Conservation (phyloP, 2,888 invertebrate genomes). For the Metallyticus violacea region DNA sequence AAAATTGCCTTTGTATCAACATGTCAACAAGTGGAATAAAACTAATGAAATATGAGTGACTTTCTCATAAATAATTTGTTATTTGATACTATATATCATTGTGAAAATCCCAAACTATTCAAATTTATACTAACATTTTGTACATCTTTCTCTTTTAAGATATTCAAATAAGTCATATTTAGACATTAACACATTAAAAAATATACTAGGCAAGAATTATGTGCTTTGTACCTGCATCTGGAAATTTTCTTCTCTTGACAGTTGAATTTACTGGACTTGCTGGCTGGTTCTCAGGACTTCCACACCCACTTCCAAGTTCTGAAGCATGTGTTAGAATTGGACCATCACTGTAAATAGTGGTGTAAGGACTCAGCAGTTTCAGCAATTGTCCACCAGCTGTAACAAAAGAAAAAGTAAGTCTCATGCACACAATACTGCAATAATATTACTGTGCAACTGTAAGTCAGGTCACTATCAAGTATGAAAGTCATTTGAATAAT, state of each 20-base stretch:
- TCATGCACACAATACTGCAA: too few species aligned
- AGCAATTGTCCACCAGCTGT: slow-evolving; percentile 39
- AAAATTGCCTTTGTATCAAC: too few species aligned
- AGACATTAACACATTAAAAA: too few species aligned
- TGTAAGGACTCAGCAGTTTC: slow-evolving; percentile 40
- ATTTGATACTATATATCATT: too few species aligned
- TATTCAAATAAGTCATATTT: too few species aligned
- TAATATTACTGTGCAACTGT: too few species aligned
- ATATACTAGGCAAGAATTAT: neutral
- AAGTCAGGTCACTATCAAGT: too few species aligned
- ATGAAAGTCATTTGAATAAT: too few species aligned
- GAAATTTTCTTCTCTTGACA: slow-evolving; percentile 22
- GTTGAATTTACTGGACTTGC: neutral
- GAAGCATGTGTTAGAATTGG: slow-evolving; percentile 15
- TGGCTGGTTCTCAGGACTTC: slow-evolving; percentile 8
- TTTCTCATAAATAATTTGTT: too few species aligned
- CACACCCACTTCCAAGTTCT: neutral
- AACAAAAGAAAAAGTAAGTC: slow-evolving; percentile 28
- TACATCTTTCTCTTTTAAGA: neutral
- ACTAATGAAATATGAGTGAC: neutral
- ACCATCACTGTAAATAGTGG: slow-evolving; percentile 34
- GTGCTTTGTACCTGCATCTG: slow-evolving; percentile 9
- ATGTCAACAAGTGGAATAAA: too few species aligned
- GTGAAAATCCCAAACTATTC: too few species aligned
- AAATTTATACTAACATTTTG: too few species aligned